Evolutionary conservation across 2,888 invertebrate species (phyloP).

Genomic region (Drosophila sordidapex): DNA sequence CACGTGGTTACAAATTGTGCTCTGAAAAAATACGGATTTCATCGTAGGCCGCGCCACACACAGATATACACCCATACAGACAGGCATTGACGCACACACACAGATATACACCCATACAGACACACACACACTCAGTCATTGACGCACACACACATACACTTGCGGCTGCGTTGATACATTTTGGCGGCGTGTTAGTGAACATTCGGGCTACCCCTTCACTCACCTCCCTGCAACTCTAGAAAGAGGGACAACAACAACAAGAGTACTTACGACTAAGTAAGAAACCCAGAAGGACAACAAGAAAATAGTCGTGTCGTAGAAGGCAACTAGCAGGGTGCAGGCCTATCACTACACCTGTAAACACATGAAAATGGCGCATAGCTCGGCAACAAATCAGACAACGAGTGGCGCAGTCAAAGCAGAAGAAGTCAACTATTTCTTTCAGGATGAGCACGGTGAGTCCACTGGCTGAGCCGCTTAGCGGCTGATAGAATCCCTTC

Average conservation of each 20-base stretch:
- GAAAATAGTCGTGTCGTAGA: slow-evolving; percentile 6
- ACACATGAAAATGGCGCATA: slow-evolving; percentile 79
- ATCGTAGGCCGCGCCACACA: slow-evolving; percentile 54
- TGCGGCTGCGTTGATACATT: slow-evolving; percentile 31
- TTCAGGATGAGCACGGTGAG: slow-evolving; percentile 84
- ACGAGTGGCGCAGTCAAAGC: slow-evolving; percentile 73
- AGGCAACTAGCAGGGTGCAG: slow-evolving; percentile 51
- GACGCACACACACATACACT: slow-evolving; percentile 35
- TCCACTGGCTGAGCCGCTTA: slow-evolving; percentile 19
- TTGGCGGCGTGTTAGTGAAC: slow-evolving; percentile 56
- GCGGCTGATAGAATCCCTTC: slow-evolving; percentile 1
- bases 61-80: slow-evolving; percentile 41
- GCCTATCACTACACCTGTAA: slow-evolving; percentile 54
- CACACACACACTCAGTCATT: not conserved
- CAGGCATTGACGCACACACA: slow-evolving; percentile 20
- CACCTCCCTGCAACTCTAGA: not conserved
- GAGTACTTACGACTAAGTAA: not conserved
- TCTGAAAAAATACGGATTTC: slow-evolving; percentile 51
- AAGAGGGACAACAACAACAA: slow-evolving; percentile 19
- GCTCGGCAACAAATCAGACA: slow-evolving; percentile 61
- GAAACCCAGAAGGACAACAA: slow-evolving; percentile 4
- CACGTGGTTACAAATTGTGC: slow-evolving; percentile 65
- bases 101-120: slow-evolving; percentile 35
- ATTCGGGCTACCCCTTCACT: slow-evolving; percentile 5
- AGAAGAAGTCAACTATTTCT: slow-evolving; percentile 84